Evolutionary conservation across 2,797 vertebrate species (phyloP), one percentile per base, ranked within the genome.

Genomic region (Cephalopachus bancanus): DNA sequence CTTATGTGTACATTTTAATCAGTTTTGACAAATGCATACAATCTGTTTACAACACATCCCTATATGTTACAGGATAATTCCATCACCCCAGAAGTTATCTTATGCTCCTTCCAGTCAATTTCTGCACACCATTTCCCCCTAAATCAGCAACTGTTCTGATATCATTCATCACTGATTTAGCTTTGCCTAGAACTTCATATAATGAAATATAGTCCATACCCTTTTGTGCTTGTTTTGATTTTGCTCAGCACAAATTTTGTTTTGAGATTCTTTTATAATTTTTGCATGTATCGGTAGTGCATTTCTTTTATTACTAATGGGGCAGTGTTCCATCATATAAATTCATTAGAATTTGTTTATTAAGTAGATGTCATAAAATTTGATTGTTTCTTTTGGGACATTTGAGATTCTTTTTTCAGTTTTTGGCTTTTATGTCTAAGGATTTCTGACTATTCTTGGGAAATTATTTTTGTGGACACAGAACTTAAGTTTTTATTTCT

Each of bases 391-490:
- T 74, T 17, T 59, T 74, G 57, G 57, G 24, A 51, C 51, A 28
- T 69, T 78, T 71, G n/a, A 62, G 17, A 53, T 87, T 69, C 44
- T 75, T 75, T 69, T 44, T 49, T 17, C 16, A 55, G 30, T 22
- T 65, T 95, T 93, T 79, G 57, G 24, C 17, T 65, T 80, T 74
- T 64, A 17, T 67, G 30, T 80, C 59, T 80, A 74, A 57, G 85
- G 57, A 59, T 3, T 33, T 72, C 19, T 51, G 33, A 89, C 37
- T 10, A 57, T 76, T 89, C 28, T 51, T 33, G 8, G 10, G 30
- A 49, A 84, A n/a, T 72, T 72, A 57, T 30, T 83, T 89, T 65
- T 65, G 57, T 59, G 64, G 57, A 30, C 64, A 64, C 30, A 30
- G 57, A 57, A 72, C 20, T 33, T 24, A 86, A 33, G 55, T 19